Evolutionary conservation across 2,797 vertebrate genomes (phyloP).

Genomic region (Melanotaenia pygmaea): DNA sequence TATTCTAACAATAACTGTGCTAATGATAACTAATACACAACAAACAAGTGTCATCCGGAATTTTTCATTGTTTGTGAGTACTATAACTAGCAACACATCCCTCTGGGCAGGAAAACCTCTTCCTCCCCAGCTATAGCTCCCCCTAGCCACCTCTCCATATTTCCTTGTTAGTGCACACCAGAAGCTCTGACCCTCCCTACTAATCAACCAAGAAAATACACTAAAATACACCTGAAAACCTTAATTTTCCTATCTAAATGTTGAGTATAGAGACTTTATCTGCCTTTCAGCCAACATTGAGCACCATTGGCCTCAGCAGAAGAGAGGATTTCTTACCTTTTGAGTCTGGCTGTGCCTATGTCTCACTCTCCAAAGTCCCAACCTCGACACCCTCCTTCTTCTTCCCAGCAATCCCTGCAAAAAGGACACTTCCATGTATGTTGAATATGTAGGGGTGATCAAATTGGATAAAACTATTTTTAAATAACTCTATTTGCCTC

Average conservation of each 20-base stretch:
- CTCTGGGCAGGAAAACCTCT: conserved; percentile 41
- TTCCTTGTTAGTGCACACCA: conserved; percentile 78
- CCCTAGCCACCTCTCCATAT: conserved; percentile 82
- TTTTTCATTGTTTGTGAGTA: conserved; percentile 59
- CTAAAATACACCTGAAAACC: conserved; percentile 67
- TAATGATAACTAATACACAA: conserved; percentile 37
- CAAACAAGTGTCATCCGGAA: conserved; percentile 48
- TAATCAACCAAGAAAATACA: conserved; percentile 48
- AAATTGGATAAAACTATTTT: conserved; percentile 68
- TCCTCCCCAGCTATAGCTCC: conserved; percentile 78
- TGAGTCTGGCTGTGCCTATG: conserved; percentile 32
- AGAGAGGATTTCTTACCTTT: conserved; percentile 80
- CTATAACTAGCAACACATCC: conserved; percentile 25
- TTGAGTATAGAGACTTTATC: conserved; percentile 32
- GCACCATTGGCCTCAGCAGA: conserved; percentile 41
- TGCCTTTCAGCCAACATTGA: conserved; percentile 48
- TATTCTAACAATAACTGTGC: conserved; percentile 40
- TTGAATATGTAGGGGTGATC: conserved; percentile 84
- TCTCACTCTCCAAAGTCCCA: conserved; percentile 70
- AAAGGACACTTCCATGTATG: conserved; percentile 86
- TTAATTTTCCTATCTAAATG: conserved; percentile 36
- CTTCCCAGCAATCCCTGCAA: conserved; percentile 90
- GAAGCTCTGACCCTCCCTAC: conserved; percentile 70
- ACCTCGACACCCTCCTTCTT: conserved; percentile 83
- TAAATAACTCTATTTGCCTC: conserved; percentile 46